These are phyloP conservation scores for Eupithecia exiguata DNA, from an alignment of 2,888 invertebrate genomes.

Conservation along the genomic window DNA sequence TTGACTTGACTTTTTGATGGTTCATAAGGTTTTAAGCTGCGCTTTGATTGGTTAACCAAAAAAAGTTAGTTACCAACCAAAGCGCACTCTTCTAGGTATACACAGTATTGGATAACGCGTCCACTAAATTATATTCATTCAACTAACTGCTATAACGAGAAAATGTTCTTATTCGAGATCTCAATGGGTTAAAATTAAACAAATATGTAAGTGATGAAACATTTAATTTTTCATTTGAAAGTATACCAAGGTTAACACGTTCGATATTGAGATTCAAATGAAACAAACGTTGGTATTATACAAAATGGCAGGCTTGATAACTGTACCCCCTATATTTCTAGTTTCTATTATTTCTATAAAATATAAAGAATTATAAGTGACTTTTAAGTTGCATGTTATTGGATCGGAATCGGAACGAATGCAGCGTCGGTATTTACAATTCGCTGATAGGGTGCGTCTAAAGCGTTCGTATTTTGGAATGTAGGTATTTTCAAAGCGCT, in stretches of 20 bases:
- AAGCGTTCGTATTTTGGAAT: background rate
- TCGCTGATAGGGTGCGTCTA: too few species aligned
- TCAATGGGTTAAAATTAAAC: background rate
- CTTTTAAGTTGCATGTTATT: background rate
- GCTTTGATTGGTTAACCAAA: too few species aligned
- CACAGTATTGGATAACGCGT: too few species aligned
- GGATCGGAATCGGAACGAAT: background rate
- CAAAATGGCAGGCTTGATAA: constrained; percentile 60
- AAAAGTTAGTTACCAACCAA: too few species aligned
- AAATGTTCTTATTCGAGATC: too few species aligned
- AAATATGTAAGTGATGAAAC: constrained; percentile 73
- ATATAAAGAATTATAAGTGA: background rate
- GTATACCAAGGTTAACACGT: constrained; percentile 81
- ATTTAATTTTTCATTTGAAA: constrained; percentile 84
- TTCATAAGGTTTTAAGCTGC: too few species aligned
- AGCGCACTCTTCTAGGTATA: too few species aligned
- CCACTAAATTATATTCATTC: too few species aligned
- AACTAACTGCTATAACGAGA: too few species aligned
- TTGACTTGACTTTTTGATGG: too few species aligned
- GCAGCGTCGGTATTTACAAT: too few species aligned
- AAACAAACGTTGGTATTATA: constrained; percentile 79
- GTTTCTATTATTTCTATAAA: background rate
- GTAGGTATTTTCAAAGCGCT: background rate
- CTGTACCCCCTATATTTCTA: constrained; percentile 30
- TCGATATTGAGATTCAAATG: constrained; percentile 83